Conservation (phyloP, 2,113 vertebrate species). For the Gracilinanus agilis region DNA sequence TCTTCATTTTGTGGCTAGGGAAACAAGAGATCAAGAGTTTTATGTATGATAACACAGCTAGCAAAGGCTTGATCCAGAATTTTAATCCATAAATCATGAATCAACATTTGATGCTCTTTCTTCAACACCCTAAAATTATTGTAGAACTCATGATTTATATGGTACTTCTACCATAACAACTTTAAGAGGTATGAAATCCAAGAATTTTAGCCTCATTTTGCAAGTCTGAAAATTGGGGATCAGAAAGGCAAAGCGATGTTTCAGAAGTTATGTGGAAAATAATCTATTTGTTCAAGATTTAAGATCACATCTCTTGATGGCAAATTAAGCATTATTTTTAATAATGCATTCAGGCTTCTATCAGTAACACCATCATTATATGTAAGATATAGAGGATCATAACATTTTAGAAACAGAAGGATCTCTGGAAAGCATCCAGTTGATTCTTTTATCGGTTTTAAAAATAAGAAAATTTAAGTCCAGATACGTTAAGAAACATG, state of each 20-base stretch:
- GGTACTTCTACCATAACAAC: not conserved
- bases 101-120: not conserved
- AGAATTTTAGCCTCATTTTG: slow-evolving; percentile 3
- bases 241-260: not conserved
- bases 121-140: not conserved
- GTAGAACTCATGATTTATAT: not conserved
- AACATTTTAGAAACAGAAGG: not conserved
- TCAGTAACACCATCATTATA: not conserved
- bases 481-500: not conserved
- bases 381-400: not conserved
- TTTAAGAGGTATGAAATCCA: not conserved
- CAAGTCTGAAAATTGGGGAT: not conserved
- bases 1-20: not conserved
- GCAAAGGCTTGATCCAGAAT: not conserved
- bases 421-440: not conserved
- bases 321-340: not conserved
- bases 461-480: not conserved
- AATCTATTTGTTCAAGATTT: not conserved
- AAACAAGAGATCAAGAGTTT: not conserved
- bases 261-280: not conserved
- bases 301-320: not conserved
- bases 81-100: not conserved
- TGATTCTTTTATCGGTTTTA: not conserved
- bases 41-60: not conserved
- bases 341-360: not conserved